phyloP scores from a whole-genome alignment of 2,797 vertebrate genomes.

The Neoniphon sammara region DNA sequence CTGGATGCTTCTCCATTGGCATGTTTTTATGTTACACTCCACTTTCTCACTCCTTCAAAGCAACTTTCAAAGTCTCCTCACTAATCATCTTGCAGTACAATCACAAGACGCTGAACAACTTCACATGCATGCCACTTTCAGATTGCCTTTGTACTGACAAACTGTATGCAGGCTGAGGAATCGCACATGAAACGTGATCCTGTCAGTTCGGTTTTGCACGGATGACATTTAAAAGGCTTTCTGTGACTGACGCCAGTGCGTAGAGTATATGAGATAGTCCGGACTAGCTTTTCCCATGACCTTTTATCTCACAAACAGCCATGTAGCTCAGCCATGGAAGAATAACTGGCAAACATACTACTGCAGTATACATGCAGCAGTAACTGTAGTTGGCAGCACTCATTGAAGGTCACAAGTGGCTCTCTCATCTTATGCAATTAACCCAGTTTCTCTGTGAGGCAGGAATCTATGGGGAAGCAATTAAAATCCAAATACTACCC shows the following conservation, averaged over 20 bases:
- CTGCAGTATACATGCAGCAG: constrained; percentile 29
- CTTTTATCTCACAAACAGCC: neutral
- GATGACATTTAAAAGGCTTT: constrained; percentile 54
- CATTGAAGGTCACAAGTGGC: constrained; percentile 69
- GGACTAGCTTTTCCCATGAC: neutral
- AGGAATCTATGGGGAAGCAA: constrained; percentile 81
- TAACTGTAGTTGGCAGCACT: constrained; percentile 60
- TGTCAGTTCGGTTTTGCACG: constrained; percentile 20
- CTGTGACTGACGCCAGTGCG: constrained; percentile 28
- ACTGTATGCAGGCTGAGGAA: constrained; percentile 23
- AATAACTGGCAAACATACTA: constrained; percentile 48
- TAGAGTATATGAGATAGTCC: constrained; percentile 24
- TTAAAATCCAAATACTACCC: constrained; percentile 74
- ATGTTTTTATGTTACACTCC: neutral
- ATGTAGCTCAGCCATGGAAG: constrained; percentile 1
- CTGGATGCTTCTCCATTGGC: too few relatives aligned
- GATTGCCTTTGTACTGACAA: constrained; percentile 13
- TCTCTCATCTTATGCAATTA: constrained; percentile 77
- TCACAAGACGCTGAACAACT: constrained; percentile 13
- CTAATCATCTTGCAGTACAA: constrained; percentile 19
- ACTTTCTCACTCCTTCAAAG: constrained; percentile 15
- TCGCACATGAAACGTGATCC: constrained; percentile 26
- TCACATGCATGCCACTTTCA: neutral
- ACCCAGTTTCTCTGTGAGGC: constrained; percentile 72
- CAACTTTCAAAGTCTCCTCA: constrained; percentile 2